Conservation (phyloP, 2,888 invertebrate species). For the Lysandra bellargus region DNA sequence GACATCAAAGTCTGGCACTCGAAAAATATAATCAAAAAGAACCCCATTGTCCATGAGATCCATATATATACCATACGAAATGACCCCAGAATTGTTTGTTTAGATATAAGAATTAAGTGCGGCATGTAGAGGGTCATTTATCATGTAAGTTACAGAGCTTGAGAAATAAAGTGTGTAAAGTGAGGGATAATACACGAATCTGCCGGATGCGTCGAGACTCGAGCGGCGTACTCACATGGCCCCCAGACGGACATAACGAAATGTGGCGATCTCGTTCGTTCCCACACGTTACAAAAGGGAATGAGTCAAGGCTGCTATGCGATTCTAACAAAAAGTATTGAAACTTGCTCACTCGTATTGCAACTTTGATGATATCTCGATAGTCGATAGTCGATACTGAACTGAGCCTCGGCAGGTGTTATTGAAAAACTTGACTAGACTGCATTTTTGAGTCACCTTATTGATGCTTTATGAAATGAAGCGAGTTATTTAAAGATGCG, state of each 20-base stretch:
- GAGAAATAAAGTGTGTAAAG: conserved; percentile 59
- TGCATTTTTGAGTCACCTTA: conserved; percentile 53
- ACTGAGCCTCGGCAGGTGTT: conserved; percentile 58
- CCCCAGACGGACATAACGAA: conserved; percentile 67
- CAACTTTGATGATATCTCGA: conserved; percentile 42
- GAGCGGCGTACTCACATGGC: conserved; percentile 65
- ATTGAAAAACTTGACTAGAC: conserved; percentile 61
- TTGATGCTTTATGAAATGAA: conserved; percentile 39
- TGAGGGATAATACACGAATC: conserved; percentile 54
- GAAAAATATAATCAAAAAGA: neutral
- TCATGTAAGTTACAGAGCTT: conserved; percentile 50
- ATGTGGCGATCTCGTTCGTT: conserved; percentile 65
- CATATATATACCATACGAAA: neutral
- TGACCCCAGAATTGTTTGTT: conserved; percentile 38
- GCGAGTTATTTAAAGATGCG: conserved; percentile 37
- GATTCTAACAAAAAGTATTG: conserved; percentile 69
- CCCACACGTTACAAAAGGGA: conserved; percentile 71
- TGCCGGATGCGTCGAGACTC: conserved; percentile 59
- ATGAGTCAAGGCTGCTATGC: conserved; percentile 71
- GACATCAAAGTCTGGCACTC: too few relatives aligned
- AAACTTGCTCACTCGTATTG: conserved; percentile 37
- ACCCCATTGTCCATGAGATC: neutral
- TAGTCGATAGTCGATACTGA: conserved; percentile 35
- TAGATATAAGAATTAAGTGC: conserved; percentile 35
- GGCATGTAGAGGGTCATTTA: conserved; percentile 48